These are phyloP conservation scores for Meghimatium bilineatum DNA, from an alignment of 2,888 invertebrate genomes.

Conservation along the genomic window DNA sequence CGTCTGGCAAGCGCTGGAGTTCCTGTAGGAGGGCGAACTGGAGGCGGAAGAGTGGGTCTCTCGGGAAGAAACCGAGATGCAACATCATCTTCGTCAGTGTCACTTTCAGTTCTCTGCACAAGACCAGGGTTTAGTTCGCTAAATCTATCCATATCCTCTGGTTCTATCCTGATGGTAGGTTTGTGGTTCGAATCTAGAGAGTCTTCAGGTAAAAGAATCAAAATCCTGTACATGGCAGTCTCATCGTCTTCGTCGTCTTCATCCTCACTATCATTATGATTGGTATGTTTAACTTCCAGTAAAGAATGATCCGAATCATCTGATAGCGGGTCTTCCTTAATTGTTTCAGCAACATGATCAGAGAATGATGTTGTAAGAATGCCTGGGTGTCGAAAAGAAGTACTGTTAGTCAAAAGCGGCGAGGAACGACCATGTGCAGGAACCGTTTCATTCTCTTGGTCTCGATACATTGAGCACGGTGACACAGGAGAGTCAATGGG, in stretches of 20 bases:
- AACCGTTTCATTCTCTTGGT: conserved; percentile 3
- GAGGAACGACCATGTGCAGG: background rate
- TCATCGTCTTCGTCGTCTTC: conserved; percentile 51
- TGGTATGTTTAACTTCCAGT: conserved; percentile 56
- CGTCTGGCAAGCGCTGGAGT: conserved; percentile 68
- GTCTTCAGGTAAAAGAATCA: conserved; percentile 84
- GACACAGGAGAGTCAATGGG: conserved; percentile 58
- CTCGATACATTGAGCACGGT: conserved; percentile 9
- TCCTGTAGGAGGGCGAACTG: conserved; percentile 62
- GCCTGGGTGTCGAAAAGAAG: conserved; percentile 7
- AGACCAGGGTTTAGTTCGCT: conserved; percentile 48
- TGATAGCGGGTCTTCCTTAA: conserved; percentile 25
- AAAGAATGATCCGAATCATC: conserved; percentile 46
- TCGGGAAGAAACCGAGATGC: conserved; percentile 28
- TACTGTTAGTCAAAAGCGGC: background rate
- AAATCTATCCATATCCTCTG: conserved; percentile 78
- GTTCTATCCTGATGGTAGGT: conserved; percentile 76
- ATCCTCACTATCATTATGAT: conserved; percentile 52
- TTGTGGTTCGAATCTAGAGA: conserved; percentile 29
- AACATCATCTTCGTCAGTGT: conserved; percentile 35
- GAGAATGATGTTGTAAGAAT: conserved; percentile 57
- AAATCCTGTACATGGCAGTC: conserved; percentile 88
- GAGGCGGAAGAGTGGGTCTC: conserved; percentile 44
- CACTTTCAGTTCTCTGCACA: conserved; percentile 45
- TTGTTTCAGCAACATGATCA: conserved; percentile 42